Conservation (phyloP, 2,113 vertebrate genomes). For the Piaya cayana region DNA sequence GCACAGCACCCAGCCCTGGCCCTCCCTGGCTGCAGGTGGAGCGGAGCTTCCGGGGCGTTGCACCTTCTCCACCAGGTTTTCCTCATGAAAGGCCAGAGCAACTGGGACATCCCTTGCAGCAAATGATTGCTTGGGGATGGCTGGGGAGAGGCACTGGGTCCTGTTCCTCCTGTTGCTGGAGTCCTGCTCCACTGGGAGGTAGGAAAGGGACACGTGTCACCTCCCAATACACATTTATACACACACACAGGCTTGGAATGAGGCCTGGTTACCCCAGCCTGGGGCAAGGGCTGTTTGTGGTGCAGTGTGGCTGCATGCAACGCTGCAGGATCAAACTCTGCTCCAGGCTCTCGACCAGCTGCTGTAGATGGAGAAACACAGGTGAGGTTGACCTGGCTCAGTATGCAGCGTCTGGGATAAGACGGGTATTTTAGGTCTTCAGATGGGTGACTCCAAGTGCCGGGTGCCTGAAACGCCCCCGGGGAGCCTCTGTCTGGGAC, state of each 20-base stretch:
- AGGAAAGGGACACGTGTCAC: not conserved
- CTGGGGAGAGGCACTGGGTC: not conserved
- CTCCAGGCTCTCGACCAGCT: not conserved
- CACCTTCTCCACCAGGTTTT: not conserved
- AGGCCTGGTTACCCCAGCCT: not conserved
- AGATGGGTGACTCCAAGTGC: not conserved
- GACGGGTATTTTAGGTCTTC: not conserved
- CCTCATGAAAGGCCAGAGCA: not conserved
- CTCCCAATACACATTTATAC: fast-evolving
- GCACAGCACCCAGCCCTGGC: too few species aligned
- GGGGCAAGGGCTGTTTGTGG: fast-evolving
- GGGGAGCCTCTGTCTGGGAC: not conserved
- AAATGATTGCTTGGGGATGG: not conserved
- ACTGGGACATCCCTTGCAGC: not conserved
- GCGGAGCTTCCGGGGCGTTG: not conserved
- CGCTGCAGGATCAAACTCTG: fast-evolving
- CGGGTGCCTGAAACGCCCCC: fast-evolving
- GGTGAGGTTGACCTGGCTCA: not conserved
- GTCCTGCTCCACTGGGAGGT: not conserved
- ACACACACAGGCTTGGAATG: not conserved
- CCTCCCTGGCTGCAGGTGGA: not conserved
- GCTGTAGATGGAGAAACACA: not conserved
- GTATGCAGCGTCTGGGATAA: not conserved
- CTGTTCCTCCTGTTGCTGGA: not conserved
- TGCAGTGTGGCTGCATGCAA: too few species aligned